Base-by-base conservation (phyloP, 2,797 vertebrate genomes). In the Oreochromis grahami region DNA sequence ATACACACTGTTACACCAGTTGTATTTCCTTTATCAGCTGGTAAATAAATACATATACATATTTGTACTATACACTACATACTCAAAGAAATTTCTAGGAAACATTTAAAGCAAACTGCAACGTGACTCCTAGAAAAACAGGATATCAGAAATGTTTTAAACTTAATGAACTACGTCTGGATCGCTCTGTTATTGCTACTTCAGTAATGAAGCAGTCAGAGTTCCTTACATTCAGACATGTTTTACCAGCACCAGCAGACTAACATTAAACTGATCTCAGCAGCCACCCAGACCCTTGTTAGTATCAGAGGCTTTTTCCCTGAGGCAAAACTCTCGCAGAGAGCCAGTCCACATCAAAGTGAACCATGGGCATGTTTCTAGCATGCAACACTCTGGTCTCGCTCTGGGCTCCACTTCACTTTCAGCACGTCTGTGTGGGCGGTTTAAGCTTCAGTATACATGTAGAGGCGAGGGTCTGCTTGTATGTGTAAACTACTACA, bases 271-370 rank as follows among this genome's bases (percentile, higher is more conserved):
- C 83, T 56, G 80, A 88, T 87, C 78, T 78, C 78, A 84, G 87
- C 78, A 85, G 80, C 87, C 89, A 84, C 82, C 79, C 87, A 84
- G 88, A 89, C 86, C 86, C 89, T 93, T 76, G 85, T 94, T 94
- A 93, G 81, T 12, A 89, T 89, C 84, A 51, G 76, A 90, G 88
- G 81, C 55, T 81, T 82, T 65, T 63, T 60, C 92, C 89, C 93
- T 11, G 56, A 83, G 92, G 91, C 89, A 2, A 83, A 85, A 80
- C 87, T 41, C 82, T 83, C 77, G 32, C 87, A 76, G 78, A 38
- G 55, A 90, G 87, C 60, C 15, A 84, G 94, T 94, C 93, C 93
- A 94, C 91, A 93, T 94, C 93, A 94, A 93, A 95, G 90, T 9
- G 0, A 60, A 87, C 58, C 68, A 32, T 1, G 15, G 82, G 77